Evolutionary conservation across 2,888 invertebrate species (phyloP).

Genomic region (Sinopyrophorus schimmeli): DNA sequence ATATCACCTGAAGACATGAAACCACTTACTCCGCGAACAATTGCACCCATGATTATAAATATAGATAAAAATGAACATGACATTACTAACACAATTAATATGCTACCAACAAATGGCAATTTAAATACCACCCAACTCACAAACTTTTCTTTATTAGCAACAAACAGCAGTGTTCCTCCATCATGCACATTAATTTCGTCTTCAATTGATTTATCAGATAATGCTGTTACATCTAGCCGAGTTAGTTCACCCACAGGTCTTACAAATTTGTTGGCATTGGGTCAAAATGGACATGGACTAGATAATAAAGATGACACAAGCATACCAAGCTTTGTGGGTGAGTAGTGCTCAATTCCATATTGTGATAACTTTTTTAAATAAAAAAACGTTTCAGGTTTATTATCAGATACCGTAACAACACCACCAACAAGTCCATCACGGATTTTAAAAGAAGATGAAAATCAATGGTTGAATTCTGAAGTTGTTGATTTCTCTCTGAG

Average conservation of each 20-base stretch:
- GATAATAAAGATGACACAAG: conserved; percentile 31
- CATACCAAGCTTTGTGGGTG: conserved; percentile 43
- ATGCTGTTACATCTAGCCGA: conserved; percentile 38
- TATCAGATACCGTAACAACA: conserved; percentile 39
- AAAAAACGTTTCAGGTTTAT: conserved; percentile 36
- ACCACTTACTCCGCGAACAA: conserved; percentile 10
- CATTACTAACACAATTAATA: conserved; percentile 14
- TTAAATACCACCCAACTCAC: neutral
- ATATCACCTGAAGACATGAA: conserved; percentile 45
- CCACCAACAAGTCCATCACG: conserved; percentile 65
- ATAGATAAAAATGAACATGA: conserved; percentile 22
- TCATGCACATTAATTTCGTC: too few species aligned
- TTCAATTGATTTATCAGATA: conserved; percentile 39
- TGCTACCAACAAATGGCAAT: conserved; percentile 3
- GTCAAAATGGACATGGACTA: conserved; percentile 26
- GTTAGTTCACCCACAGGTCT: conserved; percentile 45
- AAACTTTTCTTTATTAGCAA: neutral
- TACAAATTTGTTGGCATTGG: conserved; percentile 43
- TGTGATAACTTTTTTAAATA: neutral
- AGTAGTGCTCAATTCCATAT: conserved; percentile 9
- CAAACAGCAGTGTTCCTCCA: too few species aligned
- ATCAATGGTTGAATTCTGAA: conserved; percentile 74
- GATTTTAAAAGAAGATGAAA: conserved; percentile 68
- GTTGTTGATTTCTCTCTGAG: conserved; percentile 85
- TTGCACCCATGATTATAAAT: conserved; percentile 24